These are phyloP conservation scores for Phacellophora camtschatica DNA, from an alignment of 30 jellyfish, hydroid and myxozoan genomes.

Conservation along the genomic window DNA sequence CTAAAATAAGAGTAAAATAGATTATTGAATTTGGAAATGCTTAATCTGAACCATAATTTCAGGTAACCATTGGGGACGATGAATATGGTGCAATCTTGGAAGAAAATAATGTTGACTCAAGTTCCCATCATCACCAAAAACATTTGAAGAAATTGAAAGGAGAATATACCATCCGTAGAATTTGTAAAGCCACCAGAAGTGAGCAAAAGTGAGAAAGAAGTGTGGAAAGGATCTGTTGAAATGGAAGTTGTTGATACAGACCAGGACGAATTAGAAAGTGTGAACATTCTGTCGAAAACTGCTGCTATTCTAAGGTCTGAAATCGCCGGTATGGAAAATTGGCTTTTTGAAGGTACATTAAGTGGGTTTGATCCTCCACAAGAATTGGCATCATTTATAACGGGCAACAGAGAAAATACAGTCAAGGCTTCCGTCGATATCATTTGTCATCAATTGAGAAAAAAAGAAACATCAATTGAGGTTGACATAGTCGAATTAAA, in stretches of 20 bases:
- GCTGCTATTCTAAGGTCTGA: constrained; percentile 5
- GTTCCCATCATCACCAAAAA: too few relatives aligned
- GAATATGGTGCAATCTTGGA: constrained; percentile 4
- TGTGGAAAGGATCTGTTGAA: not conserved
- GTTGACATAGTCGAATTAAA: not conserved
- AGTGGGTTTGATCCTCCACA: constrained; percentile 4
- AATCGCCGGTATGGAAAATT: not conserved
- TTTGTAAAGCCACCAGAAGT: constrained; percentile 21
- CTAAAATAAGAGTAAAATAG: not conserved
- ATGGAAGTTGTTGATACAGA: not conserved
- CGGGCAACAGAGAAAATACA: not conserved
- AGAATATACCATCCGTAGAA: constrained; percentile 6
- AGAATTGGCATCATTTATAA: constrained; percentile 14
- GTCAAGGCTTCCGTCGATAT: not conserved
- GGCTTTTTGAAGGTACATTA: constrained; percentile 23
- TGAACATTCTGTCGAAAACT: not conserved
- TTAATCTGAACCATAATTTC: not conserved
- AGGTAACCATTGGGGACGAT: constrained; percentile 12
- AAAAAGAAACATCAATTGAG: not conserved
- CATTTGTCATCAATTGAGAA: not conserved
- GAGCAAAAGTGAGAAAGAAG: not conserved
- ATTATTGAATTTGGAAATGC: not conserved
- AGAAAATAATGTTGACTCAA: constrained; percentile 7
- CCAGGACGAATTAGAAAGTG: constrained; percentile 1
- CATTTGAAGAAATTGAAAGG: too few relatives aligned